phyloP scores from a whole-genome alignment of 1,140 invertebrate species.

The Pogonomyrmex californicus region DNA sequence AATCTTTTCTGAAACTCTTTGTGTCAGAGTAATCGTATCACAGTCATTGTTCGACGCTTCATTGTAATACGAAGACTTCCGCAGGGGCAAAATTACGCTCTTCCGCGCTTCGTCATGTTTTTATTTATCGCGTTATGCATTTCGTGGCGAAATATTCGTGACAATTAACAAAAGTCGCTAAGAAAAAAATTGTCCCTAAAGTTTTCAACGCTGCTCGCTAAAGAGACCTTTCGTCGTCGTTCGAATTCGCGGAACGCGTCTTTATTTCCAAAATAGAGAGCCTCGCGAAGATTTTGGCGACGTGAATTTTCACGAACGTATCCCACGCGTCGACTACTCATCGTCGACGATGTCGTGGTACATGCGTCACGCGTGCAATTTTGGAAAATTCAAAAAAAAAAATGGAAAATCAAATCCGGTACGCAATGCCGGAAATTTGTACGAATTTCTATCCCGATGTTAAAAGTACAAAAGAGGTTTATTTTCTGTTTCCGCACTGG shows the following conservation, averaged over 20 bases:
- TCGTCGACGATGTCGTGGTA: neutral
- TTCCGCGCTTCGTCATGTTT: constrained; percentile 54
- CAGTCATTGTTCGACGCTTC: constrained; percentile 55
- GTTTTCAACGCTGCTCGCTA: neutral
- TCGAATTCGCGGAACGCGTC: neutral
- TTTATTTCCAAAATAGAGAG: neutral
- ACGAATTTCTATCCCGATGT: neutral
- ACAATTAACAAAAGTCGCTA: neutral
- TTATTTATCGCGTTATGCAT: constrained; percentile 7
- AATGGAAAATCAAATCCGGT: neutral
- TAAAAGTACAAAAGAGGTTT: neutral
- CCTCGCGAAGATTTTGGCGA: neutral
- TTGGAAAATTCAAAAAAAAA: constrained; percentile 5
- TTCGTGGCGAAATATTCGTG: neutral
- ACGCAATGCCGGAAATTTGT: neutral
- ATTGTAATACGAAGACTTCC: constrained; percentile 60
- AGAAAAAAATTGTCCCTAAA: neutral
- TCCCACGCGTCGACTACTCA: constrained; percentile 1
- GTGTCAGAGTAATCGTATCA: constrained; percentile 51
- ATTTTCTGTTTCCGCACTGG: too few relatives aligned
- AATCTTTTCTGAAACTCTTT: constrained; percentile 10
- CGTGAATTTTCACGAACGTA: neutral
- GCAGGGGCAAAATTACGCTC: constrained; percentile 52
- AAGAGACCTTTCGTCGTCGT: neutral
- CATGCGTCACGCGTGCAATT: constrained; percentile 23